Evolutionary conservation across 2,888 invertebrate species (phyloP).

Genomic region (Cryptocheilus praepositus): DNA sequence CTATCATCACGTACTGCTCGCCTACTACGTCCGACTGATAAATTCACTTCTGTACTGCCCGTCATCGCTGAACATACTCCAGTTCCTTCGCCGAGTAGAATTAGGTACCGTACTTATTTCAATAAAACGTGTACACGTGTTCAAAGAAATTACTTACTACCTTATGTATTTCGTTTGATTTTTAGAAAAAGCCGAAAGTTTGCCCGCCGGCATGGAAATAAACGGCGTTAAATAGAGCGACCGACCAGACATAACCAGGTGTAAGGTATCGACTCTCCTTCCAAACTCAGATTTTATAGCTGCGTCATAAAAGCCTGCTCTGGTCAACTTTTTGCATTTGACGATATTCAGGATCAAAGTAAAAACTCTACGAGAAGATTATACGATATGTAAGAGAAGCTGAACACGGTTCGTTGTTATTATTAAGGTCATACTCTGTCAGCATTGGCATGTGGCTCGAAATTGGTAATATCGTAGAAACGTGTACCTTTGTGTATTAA

Average conservation of each 20-base stretch:
- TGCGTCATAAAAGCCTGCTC: background rate
- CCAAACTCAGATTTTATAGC: background rate
- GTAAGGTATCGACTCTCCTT: constrained; percentile 12
- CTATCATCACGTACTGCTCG: constrained; percentile 85
- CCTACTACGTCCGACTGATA: constrained; percentile 84
- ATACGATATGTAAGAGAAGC: no score
- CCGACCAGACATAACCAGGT: constrained; percentile 26
- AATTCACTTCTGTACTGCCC: constrained; percentile 83
- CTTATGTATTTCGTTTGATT: background rate
- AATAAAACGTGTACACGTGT: background rate
- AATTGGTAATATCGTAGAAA: background rate
- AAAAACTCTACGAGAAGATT: no score
- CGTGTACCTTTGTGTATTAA: background rate
- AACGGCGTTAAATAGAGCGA: constrained; percentile 63
- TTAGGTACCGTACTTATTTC: constrained; percentile 54
- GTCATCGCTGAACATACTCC: constrained; percentile 83
- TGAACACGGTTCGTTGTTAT: no score
- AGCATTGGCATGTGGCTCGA: no score
- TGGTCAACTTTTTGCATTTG: constrained; percentile 3
- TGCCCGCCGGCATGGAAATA: constrained; percentile 69
- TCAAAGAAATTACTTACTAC: background rate
- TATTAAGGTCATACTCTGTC: no score
- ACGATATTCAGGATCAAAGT: background rate
- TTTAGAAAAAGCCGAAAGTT: constrained; percentile 70
- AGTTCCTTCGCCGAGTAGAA: constrained; percentile 70